Conservation (phyloP, 2,113 vertebrate genomes). For the Spea multiplicata region DNA sequence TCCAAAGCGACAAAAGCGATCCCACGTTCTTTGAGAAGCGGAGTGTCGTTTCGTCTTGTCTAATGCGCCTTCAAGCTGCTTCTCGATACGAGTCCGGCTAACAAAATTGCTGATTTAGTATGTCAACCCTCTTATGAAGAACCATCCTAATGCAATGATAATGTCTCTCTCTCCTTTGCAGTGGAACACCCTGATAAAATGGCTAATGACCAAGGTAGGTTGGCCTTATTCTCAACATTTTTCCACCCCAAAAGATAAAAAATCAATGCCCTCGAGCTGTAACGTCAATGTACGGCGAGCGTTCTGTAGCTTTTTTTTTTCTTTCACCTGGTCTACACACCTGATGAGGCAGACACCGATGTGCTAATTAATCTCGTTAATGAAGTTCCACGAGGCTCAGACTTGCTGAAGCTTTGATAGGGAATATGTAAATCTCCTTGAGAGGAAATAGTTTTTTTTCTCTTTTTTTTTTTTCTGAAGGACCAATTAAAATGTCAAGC, state of each 20-base stretch:
- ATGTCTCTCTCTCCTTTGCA: slow-evolving; percentile 60
- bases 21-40: slow-evolving; percentile 11
- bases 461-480: slow-evolving; percentile 62
- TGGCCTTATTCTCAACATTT: slow-evolving; percentile 43
- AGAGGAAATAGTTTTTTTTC: slow-evolving; percentile 75
- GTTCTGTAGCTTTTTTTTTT: slow-evolving; percentile 13
- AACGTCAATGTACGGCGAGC: slow-evolving; percentile 28
- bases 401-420: slow-evolving; percentile 57
- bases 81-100: slow-evolving; percentile 25
- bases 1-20: slow-evolving; percentile 9
- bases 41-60: neutral
- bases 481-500: slow-evolving; percentile 73
- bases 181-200: slow-evolving; percentile 95
- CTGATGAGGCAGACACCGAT: slow-evolving; percentile 52
- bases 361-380: slow-evolving; percentile 69
- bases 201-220: slow-evolving; percentile 93
- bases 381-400: slow-evolving; percentile 66
- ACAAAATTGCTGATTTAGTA: slow-evolving; percentile 28
- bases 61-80: neutral
- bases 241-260: neutral
- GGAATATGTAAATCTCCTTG: slow-evolving; percentile 68
- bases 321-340: slow-evolving; percentile 60
- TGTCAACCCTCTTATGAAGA: slow-evolving; percentile 29
- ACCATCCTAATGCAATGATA: slow-evolving; percentile 54
- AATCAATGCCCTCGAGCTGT: slow-evolving; percentile 33